phyloP scores from a whole-genome alignment of 2,113 vertebrate genomes.

The Glaucidium brasilianum region DNA sequence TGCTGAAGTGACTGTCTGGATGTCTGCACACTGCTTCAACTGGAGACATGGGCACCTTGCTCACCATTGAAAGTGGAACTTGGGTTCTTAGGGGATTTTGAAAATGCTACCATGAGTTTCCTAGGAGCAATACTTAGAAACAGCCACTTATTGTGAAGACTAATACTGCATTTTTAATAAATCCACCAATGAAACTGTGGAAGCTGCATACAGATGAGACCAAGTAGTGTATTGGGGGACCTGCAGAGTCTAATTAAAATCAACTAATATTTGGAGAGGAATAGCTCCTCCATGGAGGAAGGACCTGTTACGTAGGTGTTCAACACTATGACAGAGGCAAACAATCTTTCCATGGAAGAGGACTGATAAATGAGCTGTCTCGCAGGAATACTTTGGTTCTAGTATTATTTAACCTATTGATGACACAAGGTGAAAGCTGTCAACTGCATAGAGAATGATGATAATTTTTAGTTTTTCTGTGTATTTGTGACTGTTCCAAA shows the following conservation, averaged over 20 bases:
- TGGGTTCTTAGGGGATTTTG: neutral
- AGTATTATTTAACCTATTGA: neutral
- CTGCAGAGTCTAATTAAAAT: neutral
- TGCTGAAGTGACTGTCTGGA: neutral
- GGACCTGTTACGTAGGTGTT: neutral
- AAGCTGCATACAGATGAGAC: neutral
- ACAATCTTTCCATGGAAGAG: neutral
- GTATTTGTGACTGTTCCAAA: neutral
- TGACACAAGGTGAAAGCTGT: neutral
- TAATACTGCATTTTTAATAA: neutral
- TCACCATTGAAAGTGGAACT: neutral
- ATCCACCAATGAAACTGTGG: neutral
- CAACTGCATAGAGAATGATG: neutral
- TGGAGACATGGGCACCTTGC: neutral
- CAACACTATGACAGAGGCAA: neutral
- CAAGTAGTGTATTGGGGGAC: neutral
- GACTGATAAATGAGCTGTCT: neutral
- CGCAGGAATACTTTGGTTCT: neutral
- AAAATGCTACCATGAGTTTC: neutral
- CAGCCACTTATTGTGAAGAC: neutral
- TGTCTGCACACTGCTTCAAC: fast-evolving
- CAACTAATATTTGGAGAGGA: neutral
- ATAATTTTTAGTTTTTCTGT: neutral
- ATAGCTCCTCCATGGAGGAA: neutral
- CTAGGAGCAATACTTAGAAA: neutral